These are phyloP conservation scores for Dasypus novemcinctus DNA, from an alignment of 2,113 vertebrate species.

Conservation along the genomic window DNA sequence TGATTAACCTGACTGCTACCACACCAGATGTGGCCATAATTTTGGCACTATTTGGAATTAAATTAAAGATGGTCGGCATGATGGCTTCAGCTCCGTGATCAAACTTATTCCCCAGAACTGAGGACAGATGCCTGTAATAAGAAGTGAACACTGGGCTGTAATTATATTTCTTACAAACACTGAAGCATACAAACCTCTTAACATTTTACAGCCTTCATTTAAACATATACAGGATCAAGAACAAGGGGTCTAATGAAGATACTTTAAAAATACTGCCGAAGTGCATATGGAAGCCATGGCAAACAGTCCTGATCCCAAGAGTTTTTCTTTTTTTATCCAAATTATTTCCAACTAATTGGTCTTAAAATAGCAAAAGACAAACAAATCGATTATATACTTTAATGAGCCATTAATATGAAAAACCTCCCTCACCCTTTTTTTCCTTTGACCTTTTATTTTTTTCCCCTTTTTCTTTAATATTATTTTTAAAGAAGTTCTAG, in stretches of 20 bases:
- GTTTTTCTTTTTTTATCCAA: not conserved
- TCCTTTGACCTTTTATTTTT: not conserved
- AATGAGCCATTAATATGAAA: not conserved
- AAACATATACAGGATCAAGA: conserved; percentile 45
- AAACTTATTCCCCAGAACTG: conserved; percentile 95
- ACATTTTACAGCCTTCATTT: conserved; percentile 29
- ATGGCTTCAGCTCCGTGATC: conserved; percentile 97
- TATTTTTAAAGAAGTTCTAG: too few species aligned
- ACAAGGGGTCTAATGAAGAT: not conserved
- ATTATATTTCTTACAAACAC: not conserved
- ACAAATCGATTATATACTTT: not conserved
- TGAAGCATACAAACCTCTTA: not conserved
- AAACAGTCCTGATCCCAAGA: not conserved
- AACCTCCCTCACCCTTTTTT: not conserved
- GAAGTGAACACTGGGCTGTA: conserved; percentile 62
- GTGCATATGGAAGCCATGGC: not conserved
- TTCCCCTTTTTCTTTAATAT: too few species aligned
- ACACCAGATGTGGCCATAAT: conserved; percentile 98
- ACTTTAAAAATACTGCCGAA: not conserved
- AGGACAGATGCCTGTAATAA: conserved; percentile 91
- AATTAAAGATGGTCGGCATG: conserved; percentile 98
- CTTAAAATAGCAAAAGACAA: not conserved
- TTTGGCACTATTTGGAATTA: conserved; percentile 99
- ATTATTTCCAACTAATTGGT: not conserved
- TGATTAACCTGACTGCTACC: conserved; percentile 95